Evolutionary conservation across 2,113 vertebrate genomes (phyloP), one percentile per base, ranked within the genome.

Genomic region (Festucalex cinctus): DNA sequence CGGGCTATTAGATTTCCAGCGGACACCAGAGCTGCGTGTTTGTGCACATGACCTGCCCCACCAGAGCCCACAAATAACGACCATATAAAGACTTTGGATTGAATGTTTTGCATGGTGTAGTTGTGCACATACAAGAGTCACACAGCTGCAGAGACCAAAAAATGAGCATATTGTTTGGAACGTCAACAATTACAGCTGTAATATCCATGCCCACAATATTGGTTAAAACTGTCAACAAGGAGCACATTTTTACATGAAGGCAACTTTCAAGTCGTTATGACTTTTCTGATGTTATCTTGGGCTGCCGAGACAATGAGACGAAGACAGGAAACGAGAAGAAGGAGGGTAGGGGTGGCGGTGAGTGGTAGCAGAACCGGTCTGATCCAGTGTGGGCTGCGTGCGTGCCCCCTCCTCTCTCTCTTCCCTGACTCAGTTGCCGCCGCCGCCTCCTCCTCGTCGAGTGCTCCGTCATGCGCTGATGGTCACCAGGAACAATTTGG

Each of bases 281-380:
- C 43, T 56, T 71, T 39, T 64, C 17, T 20, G 2, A 32, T 37
- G n/a, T 19, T 65, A 10, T 58, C 8, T 46, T 46, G 44, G 49
- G 16, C 65, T 63, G 66, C 0, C 39, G 36, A 49, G 41, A n/a
- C 56, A 51, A 46, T 63, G 72, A 51, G 44, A 76, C 66, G 67
- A 75, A 65, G 22, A 66, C 63, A 77, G 63, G 37, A 54, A 63
- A 74, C 36, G 61, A 60, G 70, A 66, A 43, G 46, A 28, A 69
- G 61, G 68, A 64, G 69, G 70, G 62, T 64, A 65, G 81, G 76
- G 71, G 69, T 73, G 74, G 35, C 10, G 37, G 13, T 17, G 39
- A 26, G 36, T 62, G 39, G n/a, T 62, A 43, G 39, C 60, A 62
- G 72, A 92, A 90, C 91, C 82, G 76, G 91, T 91, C 85, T 92